Evolutionary conservation across 2,888 invertebrate genomes (phyloP), one percentile per base, ranked within the genome.

Genomic region (Ferdinandea cuprea): DNA sequence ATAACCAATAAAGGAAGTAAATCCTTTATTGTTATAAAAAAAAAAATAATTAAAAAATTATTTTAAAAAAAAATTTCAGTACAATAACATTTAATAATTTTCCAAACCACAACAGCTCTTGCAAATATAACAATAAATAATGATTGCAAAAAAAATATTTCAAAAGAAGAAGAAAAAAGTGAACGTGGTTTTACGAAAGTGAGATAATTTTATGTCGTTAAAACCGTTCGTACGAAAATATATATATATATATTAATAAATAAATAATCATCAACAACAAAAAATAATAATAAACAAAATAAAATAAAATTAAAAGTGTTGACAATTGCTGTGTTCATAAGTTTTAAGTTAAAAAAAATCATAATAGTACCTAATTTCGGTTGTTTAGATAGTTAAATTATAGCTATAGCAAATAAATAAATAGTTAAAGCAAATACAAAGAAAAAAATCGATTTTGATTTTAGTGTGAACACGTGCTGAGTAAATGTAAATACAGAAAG

Each of bases 141-240:
- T 80, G 80, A 80, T 76, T 71, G 80, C 48, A 52, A 80, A 76
- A 80, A 80, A 81, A 76, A 72, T 77, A 46, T 81, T 81, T 54
- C 81, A 81, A 77, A 81, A 77, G 44, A 81, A 77, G 56, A 81
- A 81, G 48, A 81, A 81, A 81, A 81, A 81, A 81, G 81, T 81
- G 81, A 81, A 66, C 56, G 77, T 66, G 71, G 28, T 66, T 61
- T 59, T 72, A 42, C 71, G 71, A 71, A 76, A 81, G 71, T 81
- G 77, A 80, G 44, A 69, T 63, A 46, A 32, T 37, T 52, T 56
- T 50, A 11, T 52, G 13, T 50, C 28, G 56, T 54, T 44, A 28
- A 8, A 17, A 58, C 48, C 11, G 40, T 42, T 50, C 50, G 32
- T 25, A 61, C 71, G 56, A 71, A 58, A 42, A n/a, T 46, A 25